phyloP scores from a whole-genome alignment of 2,888 invertebrate species.

The Dasypolia templi region DNA sequence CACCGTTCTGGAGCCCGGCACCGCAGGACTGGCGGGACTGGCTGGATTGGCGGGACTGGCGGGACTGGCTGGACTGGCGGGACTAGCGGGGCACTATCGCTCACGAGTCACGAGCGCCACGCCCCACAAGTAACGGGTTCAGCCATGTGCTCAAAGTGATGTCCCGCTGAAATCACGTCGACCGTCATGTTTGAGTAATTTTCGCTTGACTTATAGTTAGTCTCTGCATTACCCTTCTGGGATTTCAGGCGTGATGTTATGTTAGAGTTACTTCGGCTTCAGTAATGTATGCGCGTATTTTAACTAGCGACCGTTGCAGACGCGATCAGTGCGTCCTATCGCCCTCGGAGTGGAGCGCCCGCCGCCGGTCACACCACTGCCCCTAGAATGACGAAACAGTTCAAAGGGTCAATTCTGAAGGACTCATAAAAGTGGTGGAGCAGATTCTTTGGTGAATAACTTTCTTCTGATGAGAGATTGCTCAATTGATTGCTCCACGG shows the following conservation, averaged over 20 bases:
- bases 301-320: too few species aligned
- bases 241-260: too few species aligned
- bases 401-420: not conserved
- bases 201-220: not conserved
- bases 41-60: not conserved
- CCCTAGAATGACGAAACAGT: too few species aligned
- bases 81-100: not conserved
- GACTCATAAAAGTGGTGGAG: not conserved
- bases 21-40: not conserved
- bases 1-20: not conserved
- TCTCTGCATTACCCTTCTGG: too few species aligned
- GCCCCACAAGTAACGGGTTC: not conserved
- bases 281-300: too few species aligned
- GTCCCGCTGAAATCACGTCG: not conserved
- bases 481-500: not conserved
- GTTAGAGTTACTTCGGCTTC: too few species aligned
- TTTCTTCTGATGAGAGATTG: too few species aligned
- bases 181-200: not conserved
- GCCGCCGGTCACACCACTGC: not conserved
- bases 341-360: too few species aligned
- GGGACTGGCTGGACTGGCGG: not conserved
- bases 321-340: too few species aligned
- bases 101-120: not conserved
- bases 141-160: too few species aligned
- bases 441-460: not conserved